Evolutionary conservation across 2,888 invertebrate species (phyloP).

Genomic region (Perizoma flavofasciatum): DNA sequence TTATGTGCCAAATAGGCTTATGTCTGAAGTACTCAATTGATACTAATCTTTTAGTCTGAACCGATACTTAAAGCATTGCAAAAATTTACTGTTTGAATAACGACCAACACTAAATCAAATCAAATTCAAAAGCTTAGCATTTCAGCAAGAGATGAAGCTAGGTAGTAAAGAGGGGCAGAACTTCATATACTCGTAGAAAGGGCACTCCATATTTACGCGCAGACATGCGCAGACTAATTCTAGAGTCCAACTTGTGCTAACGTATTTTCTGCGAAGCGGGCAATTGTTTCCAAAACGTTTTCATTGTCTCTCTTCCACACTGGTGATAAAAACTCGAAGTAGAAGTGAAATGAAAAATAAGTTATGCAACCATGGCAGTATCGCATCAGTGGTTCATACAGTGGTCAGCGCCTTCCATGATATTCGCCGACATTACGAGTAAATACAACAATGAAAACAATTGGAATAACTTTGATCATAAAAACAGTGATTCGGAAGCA

Average conservation of each 20-base stretch:
- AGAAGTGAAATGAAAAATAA: constrained; percentile 45
- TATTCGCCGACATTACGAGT: constrained; percentile 65
- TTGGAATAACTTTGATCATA: constrained; percentile 48
- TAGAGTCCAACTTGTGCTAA: constrained; percentile 53
- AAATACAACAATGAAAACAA: constrained; percentile 60
- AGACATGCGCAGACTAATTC: constrained; percentile 52
- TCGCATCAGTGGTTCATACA: constrained; percentile 81
- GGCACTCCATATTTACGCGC: constrained; percentile 41
- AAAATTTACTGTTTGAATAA: background rate
- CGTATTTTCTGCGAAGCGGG: constrained; percentile 59
- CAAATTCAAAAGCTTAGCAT: constrained; percentile 29
- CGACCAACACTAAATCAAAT: constrained; percentile 4
- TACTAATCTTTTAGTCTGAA: background rate
- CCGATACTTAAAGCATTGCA: constrained; percentile 4
- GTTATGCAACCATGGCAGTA: constrained; percentile 64
- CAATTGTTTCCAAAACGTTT: constrained; percentile 33
- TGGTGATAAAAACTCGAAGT: constrained; percentile 36
- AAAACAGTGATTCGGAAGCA: constrained; percentile 40
- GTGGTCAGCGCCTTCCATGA: constrained; percentile 70
- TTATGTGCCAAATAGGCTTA: too few relatives aligned
- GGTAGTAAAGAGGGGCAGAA: constrained; percentile 46
- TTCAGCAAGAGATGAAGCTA: constrained; percentile 32
- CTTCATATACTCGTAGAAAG: constrained; percentile 44
- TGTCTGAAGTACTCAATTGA: too few relatives aligned
- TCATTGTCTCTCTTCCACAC: constrained; percentile 42